Evolutionary conservation across 1,140 invertebrate genomes (phyloP).

Genomic region (Drosophila novamexicana): DNA sequence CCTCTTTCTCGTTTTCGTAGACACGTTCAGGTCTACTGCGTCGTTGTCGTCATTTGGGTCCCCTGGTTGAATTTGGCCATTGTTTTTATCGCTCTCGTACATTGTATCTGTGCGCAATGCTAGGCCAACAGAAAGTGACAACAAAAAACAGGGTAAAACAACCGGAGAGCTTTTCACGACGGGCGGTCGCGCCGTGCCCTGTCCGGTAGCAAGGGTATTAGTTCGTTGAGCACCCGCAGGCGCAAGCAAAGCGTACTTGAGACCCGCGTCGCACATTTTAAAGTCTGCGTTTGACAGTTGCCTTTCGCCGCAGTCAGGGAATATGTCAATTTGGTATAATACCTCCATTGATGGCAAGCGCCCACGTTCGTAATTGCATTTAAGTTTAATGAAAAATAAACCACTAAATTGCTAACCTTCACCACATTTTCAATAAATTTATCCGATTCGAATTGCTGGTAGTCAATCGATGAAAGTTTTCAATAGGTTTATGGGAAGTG

Average conservation of each 20-base stretch:
- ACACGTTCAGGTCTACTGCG: constrained; percentile 21
- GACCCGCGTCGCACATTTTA: constrained; percentile 24
- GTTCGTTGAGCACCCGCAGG: constrained; percentile 15
- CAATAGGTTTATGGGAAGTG: not conserved
- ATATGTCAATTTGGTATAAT: constrained; percentile 38
- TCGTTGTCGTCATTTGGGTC: constrained; percentile 32
- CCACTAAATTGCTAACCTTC: constrained; percentile 12
- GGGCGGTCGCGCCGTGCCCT: constrained; percentile 20
- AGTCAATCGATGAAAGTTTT: constrained; percentile 3
- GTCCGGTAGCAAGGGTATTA: constrained; percentile 14
- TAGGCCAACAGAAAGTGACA: constrained; percentile 30
- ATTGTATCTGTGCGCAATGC: constrained; percentile 20
- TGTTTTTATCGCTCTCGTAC: constrained; percentile 53
- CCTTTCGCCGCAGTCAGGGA: not conserved
- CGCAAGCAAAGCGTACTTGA: not conserved
- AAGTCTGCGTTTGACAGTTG: constrained; percentile 44
- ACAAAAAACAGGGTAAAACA: constrained; percentile 22
- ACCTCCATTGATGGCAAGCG: constrained; percentile 22
- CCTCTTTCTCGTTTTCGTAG: constrained; percentile 1
- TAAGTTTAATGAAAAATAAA: constrained; percentile 58
- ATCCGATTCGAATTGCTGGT: constrained; percentile 1
- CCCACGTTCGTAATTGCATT: constrained; percentile 39
- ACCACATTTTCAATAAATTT: constrained; percentile 11
- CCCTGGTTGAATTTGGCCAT: constrained; percentile 45
- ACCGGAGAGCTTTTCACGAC: constrained; percentile 27